phyloP scores from a whole-genome alignment of 1,140 invertebrate genomes.

The Gonatopus flavifemur region DNA sequence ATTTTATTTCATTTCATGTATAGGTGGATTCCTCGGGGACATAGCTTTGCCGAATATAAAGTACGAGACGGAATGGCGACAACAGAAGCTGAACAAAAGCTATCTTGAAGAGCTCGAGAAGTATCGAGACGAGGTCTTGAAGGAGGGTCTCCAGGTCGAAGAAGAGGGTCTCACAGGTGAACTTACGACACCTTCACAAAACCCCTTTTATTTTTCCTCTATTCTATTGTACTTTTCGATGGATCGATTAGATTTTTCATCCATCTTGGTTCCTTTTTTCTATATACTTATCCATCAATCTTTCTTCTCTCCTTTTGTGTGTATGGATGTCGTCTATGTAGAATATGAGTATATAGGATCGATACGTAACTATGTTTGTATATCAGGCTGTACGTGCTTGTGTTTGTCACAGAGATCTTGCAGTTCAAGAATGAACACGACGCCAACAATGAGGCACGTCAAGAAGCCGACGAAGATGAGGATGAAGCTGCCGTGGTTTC shows the following conservation, averaged over 20 bases:
- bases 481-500: conserved; percentile 23
- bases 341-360: too few relatives aligned
- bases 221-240: not conserved
- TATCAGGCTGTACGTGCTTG: too few relatives aligned
- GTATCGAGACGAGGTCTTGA: conserved; percentile 74
- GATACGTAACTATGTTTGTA: too few relatives aligned
- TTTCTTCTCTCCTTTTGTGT: too few relatives aligned
- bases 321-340: too few relatives aligned
- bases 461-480: conserved; percentile 3
- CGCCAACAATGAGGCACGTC: conserved; percentile 12
- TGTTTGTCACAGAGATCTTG: conserved; percentile 42
- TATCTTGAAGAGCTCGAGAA: conserved; percentile 74
- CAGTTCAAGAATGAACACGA: conserved; percentile 43
- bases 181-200: not conserved
- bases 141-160: conserved; percentile 79
- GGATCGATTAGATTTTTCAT: not conserved
- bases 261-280: not conserved
- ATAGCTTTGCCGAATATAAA: conserved; percentile 74
- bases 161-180: conserved; percentile 74
- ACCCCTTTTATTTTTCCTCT: not conserved
- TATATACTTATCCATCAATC: too few relatives aligned
- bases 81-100: conserved; percentile 64
- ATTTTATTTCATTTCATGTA: conserved; percentile 46
- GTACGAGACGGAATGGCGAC: conserved; percentile 60
- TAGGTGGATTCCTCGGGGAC: conserved; percentile 79